A percentile compares a stretch with the other conserved stretches of the same genome.
These are phyloP conservation scores for Acipenser ruthenus DNA, from an alignment of 2,797 vertebrate genomes.

Conservation along the genomic window DNA sequence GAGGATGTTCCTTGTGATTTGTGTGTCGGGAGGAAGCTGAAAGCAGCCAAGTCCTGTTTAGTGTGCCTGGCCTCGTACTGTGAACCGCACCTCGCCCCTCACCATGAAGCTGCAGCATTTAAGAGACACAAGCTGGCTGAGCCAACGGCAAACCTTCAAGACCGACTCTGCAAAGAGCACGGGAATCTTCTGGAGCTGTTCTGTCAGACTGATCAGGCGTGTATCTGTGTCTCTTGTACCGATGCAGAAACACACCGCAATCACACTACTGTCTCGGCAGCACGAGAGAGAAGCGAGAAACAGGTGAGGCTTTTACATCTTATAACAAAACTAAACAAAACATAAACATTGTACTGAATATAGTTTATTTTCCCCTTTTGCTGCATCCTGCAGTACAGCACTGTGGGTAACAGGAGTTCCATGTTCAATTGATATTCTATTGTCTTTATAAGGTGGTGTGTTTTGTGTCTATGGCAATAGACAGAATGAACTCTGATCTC, in stretches of 20 bases:
- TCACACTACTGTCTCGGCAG: constrained; percentile 8
- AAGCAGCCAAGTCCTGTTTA: constrained; percentile 18
- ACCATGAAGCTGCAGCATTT: background rate
- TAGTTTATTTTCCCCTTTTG: too few relatives aligned
- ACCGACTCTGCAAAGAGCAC: constrained; percentile 9
- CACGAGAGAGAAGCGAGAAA: constrained; percentile 6
- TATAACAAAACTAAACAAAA: too few relatives aligned
- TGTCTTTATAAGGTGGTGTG: too few relatives aligned
- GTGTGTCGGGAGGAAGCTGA: constrained; percentile 16
- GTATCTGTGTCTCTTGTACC: constrained; percentile 16
- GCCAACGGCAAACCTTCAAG: background rate
- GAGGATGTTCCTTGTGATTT: constrained; percentile 24
- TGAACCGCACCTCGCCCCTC: constrained; percentile 11
- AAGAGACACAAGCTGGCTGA: constrained; percentile 14
- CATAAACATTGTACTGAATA: too few relatives aligned
- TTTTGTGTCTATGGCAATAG: too few relatives aligned
- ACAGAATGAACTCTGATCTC: too few relatives aligned
- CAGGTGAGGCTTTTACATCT: constrained; percentile 9
- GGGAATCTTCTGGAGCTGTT: constrained; percentile 11
- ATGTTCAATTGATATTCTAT: too few relatives aligned
- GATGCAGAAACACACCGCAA: constrained; percentile 15
- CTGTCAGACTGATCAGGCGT: constrained; percentile 11
- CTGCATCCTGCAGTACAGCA: background rate
- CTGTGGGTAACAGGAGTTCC: too few relatives aligned
- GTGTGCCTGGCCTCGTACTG: constrained; percentile 18